These are phyloP conservation scores for Scrobipalpa costella DNA, from an alignment of 2,888 invertebrate genomes.

Conservation along the genomic window DNA sequence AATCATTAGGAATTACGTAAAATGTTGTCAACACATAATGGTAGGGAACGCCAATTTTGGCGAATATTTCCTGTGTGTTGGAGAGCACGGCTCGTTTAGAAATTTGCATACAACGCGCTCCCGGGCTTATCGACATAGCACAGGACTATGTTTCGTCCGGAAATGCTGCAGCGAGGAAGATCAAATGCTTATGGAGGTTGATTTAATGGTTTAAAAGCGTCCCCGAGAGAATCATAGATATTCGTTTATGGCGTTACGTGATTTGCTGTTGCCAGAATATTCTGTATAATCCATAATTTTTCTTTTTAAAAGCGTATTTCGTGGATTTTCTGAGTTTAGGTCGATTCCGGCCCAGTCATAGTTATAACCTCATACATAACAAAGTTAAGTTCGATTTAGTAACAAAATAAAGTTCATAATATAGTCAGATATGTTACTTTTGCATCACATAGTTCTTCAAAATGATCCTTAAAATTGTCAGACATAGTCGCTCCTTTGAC, in stretches of 20 bases:
- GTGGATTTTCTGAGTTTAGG: too few relatives aligned
- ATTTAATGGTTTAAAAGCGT: neutral
- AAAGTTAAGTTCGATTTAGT: too few relatives aligned
- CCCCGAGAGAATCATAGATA: neutral
- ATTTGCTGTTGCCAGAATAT: too few relatives aligned
- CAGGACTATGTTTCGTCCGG: slow-evolving; percentile 14
- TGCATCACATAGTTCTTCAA: too few relatives aligned
- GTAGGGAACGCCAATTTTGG: slow-evolving; percentile 28
- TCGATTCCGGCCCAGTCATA: too few relatives aligned
- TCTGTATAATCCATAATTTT: too few relatives aligned
- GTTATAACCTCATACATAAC: too few relatives aligned
- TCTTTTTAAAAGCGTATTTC: too few relatives aligned
- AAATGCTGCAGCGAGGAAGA: slow-evolving; percentile 9
- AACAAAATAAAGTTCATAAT: too few relatives aligned
- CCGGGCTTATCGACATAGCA: slow-evolving; percentile 26
- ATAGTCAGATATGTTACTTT: too few relatives aligned
- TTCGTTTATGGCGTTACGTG: neutral
- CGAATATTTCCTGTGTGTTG: slow-evolving; percentile 25
- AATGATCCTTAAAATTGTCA: too few relatives aligned
- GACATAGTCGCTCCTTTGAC: too few relatives aligned
- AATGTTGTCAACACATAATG: slow-evolving; percentile 32
- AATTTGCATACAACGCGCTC: slow-evolving; percentile 38
- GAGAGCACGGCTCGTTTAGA: slow-evolving; percentile 37
- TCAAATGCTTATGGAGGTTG: neutral
- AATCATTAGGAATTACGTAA: slow-evolving; percentile 25